Evolutionary conservation across 2,113 vertebrate species (phyloP).

Genomic region (Python bivittatus): DNA sequence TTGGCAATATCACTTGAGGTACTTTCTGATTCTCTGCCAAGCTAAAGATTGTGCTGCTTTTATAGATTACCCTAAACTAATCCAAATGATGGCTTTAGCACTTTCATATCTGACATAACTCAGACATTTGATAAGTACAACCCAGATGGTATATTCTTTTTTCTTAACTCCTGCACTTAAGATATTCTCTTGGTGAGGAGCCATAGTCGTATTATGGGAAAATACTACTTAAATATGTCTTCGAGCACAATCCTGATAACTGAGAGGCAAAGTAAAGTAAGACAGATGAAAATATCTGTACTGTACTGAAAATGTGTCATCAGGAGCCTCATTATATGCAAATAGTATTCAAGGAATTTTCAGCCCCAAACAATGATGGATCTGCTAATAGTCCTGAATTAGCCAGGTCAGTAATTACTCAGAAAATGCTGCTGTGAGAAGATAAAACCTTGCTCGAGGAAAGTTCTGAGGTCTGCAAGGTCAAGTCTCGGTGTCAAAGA

Average conservation of each 20-base stretch:
- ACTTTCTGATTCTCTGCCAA: slow-evolving; percentile 52
- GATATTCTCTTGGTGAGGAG: background rate
- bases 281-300: background rate
- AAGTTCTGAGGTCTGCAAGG: background rate
- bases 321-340: background rate
- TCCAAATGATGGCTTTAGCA: slow-evolving; percentile 31
- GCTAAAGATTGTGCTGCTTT: slow-evolving; percentile 57
- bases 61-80: slow-evolving; percentile 56
- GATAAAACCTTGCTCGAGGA: background rate
- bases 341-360: background rate
- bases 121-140: background rate
- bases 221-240: background rate
- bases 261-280: background rate
- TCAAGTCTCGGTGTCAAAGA: background rate
- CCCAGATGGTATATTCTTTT: slow-evolving; percentile 39
- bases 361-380: background rate
- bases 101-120: background rate
- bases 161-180: slow-evolving; percentile 24
- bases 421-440: background rate
- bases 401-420: background rate
- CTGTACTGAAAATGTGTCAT: background rate
- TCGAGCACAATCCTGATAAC: background rate
- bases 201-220: background rate
- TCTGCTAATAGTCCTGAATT: background rate
- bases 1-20: slow-evolving; percentile 56